Evolutionary conservation across 2,113 vertebrate species (phyloP), one percentile per base, ranked within the genome.

Genomic region (Tachysurus fulvidraco): DNA sequence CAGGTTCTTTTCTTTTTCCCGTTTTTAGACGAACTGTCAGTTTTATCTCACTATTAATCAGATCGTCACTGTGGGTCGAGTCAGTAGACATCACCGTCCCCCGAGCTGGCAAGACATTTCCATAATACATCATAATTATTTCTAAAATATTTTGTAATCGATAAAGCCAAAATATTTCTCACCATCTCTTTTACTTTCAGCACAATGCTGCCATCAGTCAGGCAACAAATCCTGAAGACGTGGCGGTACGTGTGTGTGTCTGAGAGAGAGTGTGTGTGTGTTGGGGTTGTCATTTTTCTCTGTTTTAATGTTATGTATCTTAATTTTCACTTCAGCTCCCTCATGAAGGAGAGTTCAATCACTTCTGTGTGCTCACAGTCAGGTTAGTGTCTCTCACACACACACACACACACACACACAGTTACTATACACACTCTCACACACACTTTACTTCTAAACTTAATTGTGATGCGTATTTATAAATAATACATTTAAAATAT

Each of bases 1-100:
- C 28, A 2, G 6, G 0, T n/a, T 67, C 19, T 80, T 74, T 14
- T 55, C 0, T 76, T 83, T 3, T 62, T 81, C 17, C 0, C 44
- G 36, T 74, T 86, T 69, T 54, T 14, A 90, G 89, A 81, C 50
- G 1, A 59, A 59, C 3, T 90, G 89, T 76, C 87, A 88, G 83
- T 88, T 90, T 84, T 90, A 88, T 52, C 85, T 90, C 16, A 81
- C 21, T 13, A 46, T 90, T 23, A 8, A 82, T 90, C 69, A 78
- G 21, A 77, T 90, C 21, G 46, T 62, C 81, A 86, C 10, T 5
- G 25, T 86, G 69, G 71, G 81, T 17, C 54, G 78, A 41, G 60
- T 86, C 57, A 77, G 52, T 55, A 84, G 57, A 12, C 82, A 60
- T 50, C 54, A 54, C 50, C 64, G 65, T 0, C 84, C 85, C 10